Conservation (phyloP, 1,140 invertebrate species). For the Nylanderia fulva region DNA sequence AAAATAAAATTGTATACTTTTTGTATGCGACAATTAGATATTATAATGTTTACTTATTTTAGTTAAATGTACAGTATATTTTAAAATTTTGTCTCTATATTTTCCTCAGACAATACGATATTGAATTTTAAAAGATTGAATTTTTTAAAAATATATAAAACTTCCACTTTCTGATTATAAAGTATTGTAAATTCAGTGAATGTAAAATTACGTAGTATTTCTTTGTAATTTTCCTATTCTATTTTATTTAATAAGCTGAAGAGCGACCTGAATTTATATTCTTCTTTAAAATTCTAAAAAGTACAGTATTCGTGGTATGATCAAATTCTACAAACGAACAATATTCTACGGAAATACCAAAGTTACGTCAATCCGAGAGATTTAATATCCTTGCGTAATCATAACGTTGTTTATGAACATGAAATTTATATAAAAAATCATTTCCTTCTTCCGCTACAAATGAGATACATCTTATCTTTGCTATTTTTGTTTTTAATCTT, state of each 20-base stretch:
- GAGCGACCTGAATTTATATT: background rate
- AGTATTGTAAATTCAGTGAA: background rate
- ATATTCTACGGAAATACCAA: background rate
- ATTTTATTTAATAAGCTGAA: background rate
- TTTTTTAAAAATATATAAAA: background rate
- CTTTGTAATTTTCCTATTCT: background rate
- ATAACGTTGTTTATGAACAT: background rate
- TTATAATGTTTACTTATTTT: background rate
- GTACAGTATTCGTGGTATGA: background rate
- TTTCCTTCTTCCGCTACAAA: background rate
- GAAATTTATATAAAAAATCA: slow-evolving; percentile 1
- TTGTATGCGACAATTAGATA: background rate
- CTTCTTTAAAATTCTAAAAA: background rate
- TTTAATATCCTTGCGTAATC: background rate
- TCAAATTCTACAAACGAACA: background rate
- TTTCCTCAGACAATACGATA: background rate
- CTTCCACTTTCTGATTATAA: background rate
- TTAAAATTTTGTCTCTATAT: background rate
- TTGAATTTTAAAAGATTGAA: no score
- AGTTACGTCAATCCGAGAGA: background rate
- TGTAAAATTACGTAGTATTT: background rate
- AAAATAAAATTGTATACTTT: background rate
- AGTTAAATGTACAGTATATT: background rate
- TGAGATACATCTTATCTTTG: background rate
- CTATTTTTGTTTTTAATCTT: background rate